Percentiles rank a stretch among this genome's conserved stretches.
Evolutionary conservation across 2,113 vertebrate species (phyloP).

Genomic region (Periophthalmodon schlosseri): DNA sequence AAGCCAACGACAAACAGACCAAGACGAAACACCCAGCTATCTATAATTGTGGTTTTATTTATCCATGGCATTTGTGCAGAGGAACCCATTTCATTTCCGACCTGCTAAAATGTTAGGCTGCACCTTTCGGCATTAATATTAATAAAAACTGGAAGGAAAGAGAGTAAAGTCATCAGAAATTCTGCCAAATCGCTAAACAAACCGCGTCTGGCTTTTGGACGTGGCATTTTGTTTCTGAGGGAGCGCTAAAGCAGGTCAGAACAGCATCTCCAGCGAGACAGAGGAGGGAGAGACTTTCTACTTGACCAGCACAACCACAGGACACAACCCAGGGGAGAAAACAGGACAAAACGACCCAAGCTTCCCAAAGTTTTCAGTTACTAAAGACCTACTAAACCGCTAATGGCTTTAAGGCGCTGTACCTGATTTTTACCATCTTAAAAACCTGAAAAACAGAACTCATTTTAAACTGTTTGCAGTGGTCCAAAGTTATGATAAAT

Average conservation of each 20-base stretch:
- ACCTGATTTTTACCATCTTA: too few species aligned
- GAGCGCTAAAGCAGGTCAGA: slow-evolving; percentile 49
- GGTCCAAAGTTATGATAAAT: too few species aligned
- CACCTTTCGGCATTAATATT: slow-evolving; percentile 38
- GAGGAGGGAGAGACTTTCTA: slow-evolving; percentile 3
- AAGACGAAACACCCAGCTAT: neutral
- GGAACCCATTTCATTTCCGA: neutral
- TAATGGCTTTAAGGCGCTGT: neutral
- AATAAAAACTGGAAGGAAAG: slow-evolving; percentile 18
- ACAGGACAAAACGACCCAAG: slow-evolving; percentile 8
- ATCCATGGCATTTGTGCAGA: neutral
- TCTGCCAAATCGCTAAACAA: slow-evolving; percentile 37
- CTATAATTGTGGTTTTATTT: neutral
- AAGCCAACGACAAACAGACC: neutral
- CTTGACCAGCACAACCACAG: slow-evolving; percentile 2
- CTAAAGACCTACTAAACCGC: slow-evolving; percentile 14
- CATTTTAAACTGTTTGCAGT: too few species aligned
- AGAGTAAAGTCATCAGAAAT: slow-evolving; percentile 50
- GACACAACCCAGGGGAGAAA: slow-evolving; percentile 19
- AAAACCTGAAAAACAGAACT: too few species aligned
- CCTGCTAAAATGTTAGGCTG: neutral
- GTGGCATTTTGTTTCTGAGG: slow-evolving; percentile 45
- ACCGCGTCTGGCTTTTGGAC: slow-evolving; percentile 39
- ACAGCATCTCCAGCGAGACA: slow-evolving; percentile 11
- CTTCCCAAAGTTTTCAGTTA: neutral